Conservation (phyloP, 2,113 vertebrate species). For the Forbesichthys papilliferus region DNA sequence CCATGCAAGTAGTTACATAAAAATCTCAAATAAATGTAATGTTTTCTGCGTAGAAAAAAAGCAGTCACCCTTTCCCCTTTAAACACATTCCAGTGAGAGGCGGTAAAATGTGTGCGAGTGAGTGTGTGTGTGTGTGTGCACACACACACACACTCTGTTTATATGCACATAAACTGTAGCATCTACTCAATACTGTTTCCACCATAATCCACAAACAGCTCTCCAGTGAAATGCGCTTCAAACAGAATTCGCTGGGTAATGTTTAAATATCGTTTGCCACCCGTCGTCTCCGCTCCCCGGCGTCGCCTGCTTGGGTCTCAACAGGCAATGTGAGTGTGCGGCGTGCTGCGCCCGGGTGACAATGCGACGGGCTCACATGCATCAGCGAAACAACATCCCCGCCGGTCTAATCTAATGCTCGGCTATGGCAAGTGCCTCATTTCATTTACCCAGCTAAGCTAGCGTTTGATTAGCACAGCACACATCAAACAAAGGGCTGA, state of each 20-base stretch:
- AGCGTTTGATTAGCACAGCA: conserved; percentile 17
- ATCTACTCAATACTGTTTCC: not conserved
- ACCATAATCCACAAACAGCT: not conserved
- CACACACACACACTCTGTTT: not conserved
- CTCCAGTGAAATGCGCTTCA: not conserved
- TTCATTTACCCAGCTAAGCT: conserved; percentile 25
- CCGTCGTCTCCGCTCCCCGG: not conserved
- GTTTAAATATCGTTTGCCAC: not conserved
- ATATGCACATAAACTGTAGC: not conserved
- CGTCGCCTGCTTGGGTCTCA: not conserved
- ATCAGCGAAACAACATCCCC: not conserved
- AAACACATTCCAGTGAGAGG: too few relatives aligned
- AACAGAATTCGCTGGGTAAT: not conserved
- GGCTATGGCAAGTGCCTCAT: conserved; percentile 14
- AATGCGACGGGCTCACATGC: not conserved
- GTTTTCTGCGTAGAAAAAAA: too few relatives aligned
- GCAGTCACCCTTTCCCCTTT: not conserved
- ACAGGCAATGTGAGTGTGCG: not conserved
- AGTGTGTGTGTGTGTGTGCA: not conserved
- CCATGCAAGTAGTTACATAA: too few relatives aligned
- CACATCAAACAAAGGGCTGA: not conserved
- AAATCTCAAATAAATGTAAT: too few relatives aligned
- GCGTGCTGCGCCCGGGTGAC: not conserved
- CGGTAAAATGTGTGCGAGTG: not conserved
- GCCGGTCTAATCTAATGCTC: conserved; percentile 21